Evolutionary conservation across 2,113 vertebrate species (phyloP).

Genomic region (Buteo buteo): DNA sequence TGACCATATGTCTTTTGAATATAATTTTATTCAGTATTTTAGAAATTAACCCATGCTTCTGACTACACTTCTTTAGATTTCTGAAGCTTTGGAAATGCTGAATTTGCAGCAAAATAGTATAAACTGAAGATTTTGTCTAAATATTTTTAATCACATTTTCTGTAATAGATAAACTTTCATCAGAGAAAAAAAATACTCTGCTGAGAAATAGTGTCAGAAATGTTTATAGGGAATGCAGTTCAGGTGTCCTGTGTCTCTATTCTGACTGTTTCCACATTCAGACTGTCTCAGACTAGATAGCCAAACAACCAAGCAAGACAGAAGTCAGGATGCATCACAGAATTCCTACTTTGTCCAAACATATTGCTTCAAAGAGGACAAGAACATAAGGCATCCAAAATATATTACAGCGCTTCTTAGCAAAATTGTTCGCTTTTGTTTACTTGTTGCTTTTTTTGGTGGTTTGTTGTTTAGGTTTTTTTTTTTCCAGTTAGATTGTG

Average conservation of each 20-base stretch:
- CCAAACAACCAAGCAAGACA: not conserved
- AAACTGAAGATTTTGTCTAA: not conserved
- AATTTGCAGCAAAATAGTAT: not conserved
- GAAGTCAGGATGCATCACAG: not conserved
- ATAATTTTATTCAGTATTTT: not conserved
- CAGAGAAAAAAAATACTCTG: not conserved
- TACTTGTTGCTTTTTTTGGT: not conserved
- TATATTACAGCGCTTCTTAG: not conserved
- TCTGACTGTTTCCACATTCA: not conserved
- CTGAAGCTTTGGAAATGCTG: not conserved
- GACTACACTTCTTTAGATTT: not conserved
- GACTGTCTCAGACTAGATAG: not conserved
- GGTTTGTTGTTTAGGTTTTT: fast-evolving
- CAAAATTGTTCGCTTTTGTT: not conserved
- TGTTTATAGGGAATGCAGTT: not conserved
- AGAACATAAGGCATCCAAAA: not conserved
- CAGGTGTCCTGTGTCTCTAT: not conserved
- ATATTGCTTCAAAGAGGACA: not conserved
- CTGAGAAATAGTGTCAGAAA: not conserved
- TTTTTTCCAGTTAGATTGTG: not conserved
- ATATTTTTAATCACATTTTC: not conserved
- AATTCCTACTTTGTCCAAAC: not conserved
- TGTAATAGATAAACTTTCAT: not conserved
- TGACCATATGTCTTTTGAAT: not conserved
- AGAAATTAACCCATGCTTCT: not conserved